phyloP scores from a whole-genome alignment of 1,140 invertebrate species.

The Conus ventricosus region DNA sequence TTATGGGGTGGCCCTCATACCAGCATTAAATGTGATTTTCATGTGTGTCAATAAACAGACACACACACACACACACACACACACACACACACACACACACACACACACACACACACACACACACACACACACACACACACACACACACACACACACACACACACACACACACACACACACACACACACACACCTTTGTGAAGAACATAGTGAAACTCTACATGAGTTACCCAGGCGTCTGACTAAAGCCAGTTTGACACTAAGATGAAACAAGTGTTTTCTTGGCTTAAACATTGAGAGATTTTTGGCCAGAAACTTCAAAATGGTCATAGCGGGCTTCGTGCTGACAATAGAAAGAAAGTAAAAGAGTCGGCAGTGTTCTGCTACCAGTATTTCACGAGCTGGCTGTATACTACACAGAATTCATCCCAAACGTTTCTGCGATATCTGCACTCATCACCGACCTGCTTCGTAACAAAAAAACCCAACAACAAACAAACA shows the following conservation, averaged over 20 bases:
- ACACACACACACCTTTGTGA: too few species aligned
- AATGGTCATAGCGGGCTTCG: background rate
- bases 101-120: conserved; percentile 6
- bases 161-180: background rate
- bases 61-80: background rate
- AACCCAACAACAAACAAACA: too few species aligned
- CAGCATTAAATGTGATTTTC: background rate
- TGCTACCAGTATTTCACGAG: too few species aligned
- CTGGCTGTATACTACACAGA: too few species aligned
- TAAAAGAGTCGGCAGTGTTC: background rate
- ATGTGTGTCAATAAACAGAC: too few species aligned
- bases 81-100: conserved; percentile 6
- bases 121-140: conserved; percentile 6
- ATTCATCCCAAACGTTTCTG: too few species aligned
- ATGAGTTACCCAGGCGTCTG: too few species aligned
- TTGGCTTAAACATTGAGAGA: background rate
- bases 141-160: background rate
- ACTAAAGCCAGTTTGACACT: background rate
- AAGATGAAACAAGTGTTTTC: background rate
- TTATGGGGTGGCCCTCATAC: too few species aligned
- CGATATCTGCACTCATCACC: too few species aligned
- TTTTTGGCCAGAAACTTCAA: background rate
- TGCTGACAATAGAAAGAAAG: background rate
- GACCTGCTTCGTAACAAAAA: too few species aligned
- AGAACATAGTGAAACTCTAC: background rate